These are phyloP conservation scores for Periophthalmodon schlosseri DNA, from an alignment of 2,113 vertebrate genomes.

Conservation along the genomic window DNA sequence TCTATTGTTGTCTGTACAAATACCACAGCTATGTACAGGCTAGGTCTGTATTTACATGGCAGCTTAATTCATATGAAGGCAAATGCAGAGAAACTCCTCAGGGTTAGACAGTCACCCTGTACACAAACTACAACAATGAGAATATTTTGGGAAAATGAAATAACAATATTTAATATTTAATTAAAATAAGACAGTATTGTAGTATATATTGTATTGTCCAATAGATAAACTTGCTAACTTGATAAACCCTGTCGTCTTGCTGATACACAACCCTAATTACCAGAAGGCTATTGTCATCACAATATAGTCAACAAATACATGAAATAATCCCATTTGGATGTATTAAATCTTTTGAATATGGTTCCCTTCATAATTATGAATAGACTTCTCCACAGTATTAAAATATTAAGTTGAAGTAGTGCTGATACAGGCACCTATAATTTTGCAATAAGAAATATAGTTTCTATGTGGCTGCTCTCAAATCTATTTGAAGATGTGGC, in stretches of 20 bases:
- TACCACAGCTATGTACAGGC: conserved; percentile 64
- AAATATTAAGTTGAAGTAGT: background rate
- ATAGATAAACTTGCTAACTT: background rate
- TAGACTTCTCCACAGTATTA: background rate
- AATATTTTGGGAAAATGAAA: background rate
- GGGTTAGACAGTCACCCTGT: conserved; percentile 30
- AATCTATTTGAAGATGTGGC: conserved; percentile 48
- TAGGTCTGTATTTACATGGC: conserved; percentile 51
- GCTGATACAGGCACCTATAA: conserved; percentile 41
- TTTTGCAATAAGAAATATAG: conserved; percentile 29
- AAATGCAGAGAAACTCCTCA: conserved; percentile 41
- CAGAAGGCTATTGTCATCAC: background rate
- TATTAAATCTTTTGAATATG: background rate
- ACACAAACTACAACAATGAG: background rate
- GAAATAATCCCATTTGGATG: background rate
- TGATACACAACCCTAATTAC: background rate
- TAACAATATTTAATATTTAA: background rate
- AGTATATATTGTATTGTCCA: too few relatives aligned
- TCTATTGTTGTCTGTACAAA: conserved; percentile 65
- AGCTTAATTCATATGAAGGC: conserved; percentile 46
- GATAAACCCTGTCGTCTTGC: background rate
- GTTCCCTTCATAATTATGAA: background rate
- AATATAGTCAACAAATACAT: background rate
- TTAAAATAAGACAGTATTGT: background rate
- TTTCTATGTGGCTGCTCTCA: conserved; percentile 32